These are phyloP conservation scores for Myioborus miniatus DNA, from an alignment of 2,797 vertebrate genomes.

Conservation along the genomic window DNA sequence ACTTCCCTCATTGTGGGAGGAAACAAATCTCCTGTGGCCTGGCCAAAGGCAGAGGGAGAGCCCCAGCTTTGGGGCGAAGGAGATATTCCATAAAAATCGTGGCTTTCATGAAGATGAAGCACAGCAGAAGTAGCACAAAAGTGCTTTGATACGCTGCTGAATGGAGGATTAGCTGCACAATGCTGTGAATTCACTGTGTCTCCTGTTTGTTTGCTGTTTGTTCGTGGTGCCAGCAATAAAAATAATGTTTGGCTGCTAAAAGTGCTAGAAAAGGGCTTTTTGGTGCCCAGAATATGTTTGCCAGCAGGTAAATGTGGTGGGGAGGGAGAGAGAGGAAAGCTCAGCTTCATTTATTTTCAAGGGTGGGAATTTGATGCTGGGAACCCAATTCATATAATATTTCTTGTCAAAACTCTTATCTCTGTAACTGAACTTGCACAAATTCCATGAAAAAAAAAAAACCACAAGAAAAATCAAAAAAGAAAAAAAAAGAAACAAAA, in stretches of 20 bases:
- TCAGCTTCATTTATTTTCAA: background rate
- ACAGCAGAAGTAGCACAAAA: background rate
- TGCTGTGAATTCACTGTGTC: background rate
- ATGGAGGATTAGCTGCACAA: conserved; percentile 21
- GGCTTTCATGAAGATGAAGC: background rate
- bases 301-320: background rate
- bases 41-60: rapidly evolving
- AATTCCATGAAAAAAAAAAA: background rate
- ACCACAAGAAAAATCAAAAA: background rate
- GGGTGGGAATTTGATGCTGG: background rate
- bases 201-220: background rate
- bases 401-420: background rate
- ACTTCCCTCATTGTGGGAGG: background rate
- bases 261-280: background rate
- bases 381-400: background rate
- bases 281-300: background rate
- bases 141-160: background rate
- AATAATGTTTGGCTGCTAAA: conserved; percentile 15
- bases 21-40: background rate
- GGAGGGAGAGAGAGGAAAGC: background rate
- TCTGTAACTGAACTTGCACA: background rate
- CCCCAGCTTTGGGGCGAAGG: background rate
- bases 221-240: background rate
- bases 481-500: no score
- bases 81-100: background rate